Evolutionary conservation across 2,888 invertebrate species (phyloP).

Genomic region (Galerucella nymphaeae): DNA sequence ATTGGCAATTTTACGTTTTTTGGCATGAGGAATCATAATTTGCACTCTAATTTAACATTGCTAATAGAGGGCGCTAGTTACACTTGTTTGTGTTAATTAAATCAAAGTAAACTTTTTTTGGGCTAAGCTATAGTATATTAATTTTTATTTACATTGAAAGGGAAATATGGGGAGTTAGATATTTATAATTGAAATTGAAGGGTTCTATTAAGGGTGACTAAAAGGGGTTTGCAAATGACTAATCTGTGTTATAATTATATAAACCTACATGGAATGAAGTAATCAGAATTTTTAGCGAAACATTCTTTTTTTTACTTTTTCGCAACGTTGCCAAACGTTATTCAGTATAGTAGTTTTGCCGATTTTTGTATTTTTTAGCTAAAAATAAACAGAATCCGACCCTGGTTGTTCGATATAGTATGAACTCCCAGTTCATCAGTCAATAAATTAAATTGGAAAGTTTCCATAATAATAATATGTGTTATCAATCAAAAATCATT

Average conservation of each 20-base stretch:
- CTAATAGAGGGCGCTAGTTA: too few relatives aligned
- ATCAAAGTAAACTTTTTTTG: not conserved
- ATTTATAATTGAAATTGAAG: not conserved
- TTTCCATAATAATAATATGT: conserved; percentile 24
- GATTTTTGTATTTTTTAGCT: too few relatives aligned
- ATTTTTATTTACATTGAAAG: not conserved
- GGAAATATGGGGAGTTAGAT: not conserved
- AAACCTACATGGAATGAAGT: not conserved
- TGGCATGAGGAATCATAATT: too few relatives aligned
- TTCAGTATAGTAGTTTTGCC: too few relatives aligned
- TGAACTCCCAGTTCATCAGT: not conserved
- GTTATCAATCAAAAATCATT: conserved; percentile 25
- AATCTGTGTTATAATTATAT: not conserved
- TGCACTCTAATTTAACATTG: too few relatives aligned
- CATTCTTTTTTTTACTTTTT: too few relatives aligned
- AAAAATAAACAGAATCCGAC: not conserved
- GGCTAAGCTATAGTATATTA: not conserved
- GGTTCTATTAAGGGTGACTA: not conserved
- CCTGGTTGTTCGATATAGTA: not conserved
- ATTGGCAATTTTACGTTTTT: too few relatives aligned
- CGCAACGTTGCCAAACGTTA: too few relatives aligned
- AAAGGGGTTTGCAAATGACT: not conserved
- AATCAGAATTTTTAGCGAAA: too few relatives aligned
- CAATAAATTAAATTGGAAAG: conserved; percentile 25
- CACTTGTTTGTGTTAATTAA: not conserved